phyloP scores from a whole-genome alignment of 2,113 vertebrate species.

The Strix aluco region DNA sequence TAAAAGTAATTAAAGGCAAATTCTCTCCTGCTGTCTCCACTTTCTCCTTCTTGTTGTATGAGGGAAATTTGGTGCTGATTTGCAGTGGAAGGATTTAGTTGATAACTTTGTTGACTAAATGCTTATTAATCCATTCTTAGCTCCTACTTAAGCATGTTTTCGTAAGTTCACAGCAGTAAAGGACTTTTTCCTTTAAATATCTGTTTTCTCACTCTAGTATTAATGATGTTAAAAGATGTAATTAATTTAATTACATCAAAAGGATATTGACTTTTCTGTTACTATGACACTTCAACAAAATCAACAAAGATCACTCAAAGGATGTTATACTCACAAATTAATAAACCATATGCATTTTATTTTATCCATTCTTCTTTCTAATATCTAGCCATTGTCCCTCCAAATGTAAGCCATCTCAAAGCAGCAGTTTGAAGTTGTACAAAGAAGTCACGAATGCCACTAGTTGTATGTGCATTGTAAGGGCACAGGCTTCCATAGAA shows the following conservation, averaged over 20 bases:
- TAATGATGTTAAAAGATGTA: background rate
- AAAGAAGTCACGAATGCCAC: rapidly evolving
- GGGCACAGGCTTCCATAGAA: background rate
- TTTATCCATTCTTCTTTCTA: background rate
- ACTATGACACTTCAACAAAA: background rate
- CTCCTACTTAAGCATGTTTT: background rate
- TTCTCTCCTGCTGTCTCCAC: background rate
- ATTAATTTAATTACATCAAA: background rate
- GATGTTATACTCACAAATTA: background rate
- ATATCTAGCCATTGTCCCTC: background rate
- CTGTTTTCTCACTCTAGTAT: background rate
- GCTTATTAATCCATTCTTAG: background rate
- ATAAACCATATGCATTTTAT: background rate
- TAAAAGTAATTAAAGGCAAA: background rate
- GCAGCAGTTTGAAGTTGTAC: background rate
- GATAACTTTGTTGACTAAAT: background rate
- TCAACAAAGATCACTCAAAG: background rate
- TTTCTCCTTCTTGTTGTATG: background rate
- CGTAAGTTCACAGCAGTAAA: background rate
- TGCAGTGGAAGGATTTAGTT: background rate
- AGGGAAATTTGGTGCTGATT: background rate
- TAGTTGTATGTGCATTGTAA: background rate
- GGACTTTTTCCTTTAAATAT: background rate
- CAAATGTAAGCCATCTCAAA: background rate
- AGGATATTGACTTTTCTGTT: background rate